These are phyloP conservation scores for Acanthis flammea DNA, from an alignment of 2,797 vertebrate genomes.

Conservation along the genomic window DNA sequence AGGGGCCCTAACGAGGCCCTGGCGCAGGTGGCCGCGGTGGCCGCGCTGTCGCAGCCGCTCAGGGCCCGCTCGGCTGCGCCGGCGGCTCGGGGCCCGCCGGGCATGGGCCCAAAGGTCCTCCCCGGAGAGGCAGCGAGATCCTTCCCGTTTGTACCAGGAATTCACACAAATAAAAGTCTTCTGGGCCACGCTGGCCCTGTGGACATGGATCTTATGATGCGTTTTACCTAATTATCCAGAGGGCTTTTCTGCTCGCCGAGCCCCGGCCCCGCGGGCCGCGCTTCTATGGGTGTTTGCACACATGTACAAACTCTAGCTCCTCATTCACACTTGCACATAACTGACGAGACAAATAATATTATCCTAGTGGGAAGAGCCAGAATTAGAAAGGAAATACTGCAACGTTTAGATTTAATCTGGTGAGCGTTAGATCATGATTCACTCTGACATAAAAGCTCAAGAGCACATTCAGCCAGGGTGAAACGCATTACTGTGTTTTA, in stretches of 20 bases:
- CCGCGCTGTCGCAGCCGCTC: constrained; percentile 83
- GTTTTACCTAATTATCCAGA: constrained; percentile 15
- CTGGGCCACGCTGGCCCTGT: constrained; percentile 1
- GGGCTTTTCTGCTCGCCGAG: background rate
- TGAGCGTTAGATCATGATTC: constrained; percentile 45
- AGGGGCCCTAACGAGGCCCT: background rate
- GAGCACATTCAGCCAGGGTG: constrained; percentile 20
- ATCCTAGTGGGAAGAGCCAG: constrained; percentile 27
- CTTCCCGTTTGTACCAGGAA: background rate
- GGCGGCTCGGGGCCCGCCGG: constrained; percentile 72
- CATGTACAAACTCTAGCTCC: background rate
- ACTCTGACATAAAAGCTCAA: constrained; percentile 56
- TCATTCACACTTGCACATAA: constrained; percentile 4
- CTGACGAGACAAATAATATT: constrained; percentile 33
- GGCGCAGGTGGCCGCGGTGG: constrained; percentile 80
- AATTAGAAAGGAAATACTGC: constrained; percentile 36
- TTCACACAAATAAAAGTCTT: constrained; percentile 5
- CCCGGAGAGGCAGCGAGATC: background rate
- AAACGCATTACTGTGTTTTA: background rate
- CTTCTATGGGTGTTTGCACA: background rate
- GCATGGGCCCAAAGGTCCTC: constrained; percentile 40
- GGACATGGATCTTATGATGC: constrained; percentile 65
- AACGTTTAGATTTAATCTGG: constrained; percentile 18
- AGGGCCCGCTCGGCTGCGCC: constrained; percentile 84
- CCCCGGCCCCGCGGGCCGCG: fast-evolving